Evolutionary conservation across 2,888 invertebrate genomes (phyloP).

Genomic region (Drosophila subquinaria): DNA sequence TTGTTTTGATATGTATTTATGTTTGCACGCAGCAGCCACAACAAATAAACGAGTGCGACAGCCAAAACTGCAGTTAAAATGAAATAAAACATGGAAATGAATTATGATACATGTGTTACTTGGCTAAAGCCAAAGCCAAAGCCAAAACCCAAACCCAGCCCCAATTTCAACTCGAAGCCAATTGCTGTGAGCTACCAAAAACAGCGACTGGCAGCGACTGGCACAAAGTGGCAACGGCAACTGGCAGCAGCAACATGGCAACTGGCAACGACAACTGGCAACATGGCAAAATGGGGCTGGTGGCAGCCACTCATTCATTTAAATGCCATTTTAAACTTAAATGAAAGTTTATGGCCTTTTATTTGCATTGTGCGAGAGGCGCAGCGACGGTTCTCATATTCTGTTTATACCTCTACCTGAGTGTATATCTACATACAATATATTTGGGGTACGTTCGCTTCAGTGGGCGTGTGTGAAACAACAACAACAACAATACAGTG

Average conservation of each 20-base stretch:
- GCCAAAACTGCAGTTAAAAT: conserved; percentile 61
- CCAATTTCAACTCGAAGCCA: background rate
- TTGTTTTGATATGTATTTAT: conserved; percentile 71
- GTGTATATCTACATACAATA: conserved; percentile 8
- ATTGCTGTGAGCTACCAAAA: conserved; percentile 10
- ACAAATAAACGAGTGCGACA: conserved; percentile 67
- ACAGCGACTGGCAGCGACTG: conserved; percentile 20
- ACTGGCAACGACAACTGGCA: conserved; percentile 26
- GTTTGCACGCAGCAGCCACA: conserved; percentile 72
- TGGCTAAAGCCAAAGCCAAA: conserved; percentile 32
- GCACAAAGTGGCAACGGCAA: conserved; percentile 27
- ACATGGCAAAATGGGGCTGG: conserved; percentile 10
- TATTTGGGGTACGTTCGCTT: conserved; percentile 9
- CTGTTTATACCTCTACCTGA: conserved; percentile 36
- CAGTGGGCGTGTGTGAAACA: conserved; percentile 9
- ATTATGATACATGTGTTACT: conserved; percentile 83
- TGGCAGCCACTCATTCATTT: conserved; percentile 81
- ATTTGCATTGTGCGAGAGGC: conserved; percentile 65
- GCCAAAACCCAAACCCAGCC: background rate
- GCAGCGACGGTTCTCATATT: conserved; percentile 23
- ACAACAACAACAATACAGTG: conserved; percentile 5
- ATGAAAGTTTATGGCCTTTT: conserved; percentile 83
- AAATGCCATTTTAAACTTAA: conserved; percentile 84
- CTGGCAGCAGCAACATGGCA: conserved; percentile 15
- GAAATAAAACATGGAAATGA: conserved; percentile 81